Base-by-base conservation (phyloP, 2,113 vertebrate genomes). In the Ovibos moschatus region DNA sequence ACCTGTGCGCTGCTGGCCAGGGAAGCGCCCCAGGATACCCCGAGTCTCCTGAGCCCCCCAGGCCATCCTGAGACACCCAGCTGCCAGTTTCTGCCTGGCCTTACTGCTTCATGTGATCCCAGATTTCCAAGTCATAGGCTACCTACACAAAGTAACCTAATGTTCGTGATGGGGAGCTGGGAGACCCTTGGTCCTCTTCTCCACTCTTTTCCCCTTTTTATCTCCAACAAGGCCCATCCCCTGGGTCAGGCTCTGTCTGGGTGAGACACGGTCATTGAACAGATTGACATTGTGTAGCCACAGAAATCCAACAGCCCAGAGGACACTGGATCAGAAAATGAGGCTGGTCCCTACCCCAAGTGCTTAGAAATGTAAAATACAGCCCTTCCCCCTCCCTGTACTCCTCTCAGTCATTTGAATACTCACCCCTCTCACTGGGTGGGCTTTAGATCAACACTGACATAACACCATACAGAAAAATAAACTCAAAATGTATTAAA, bases 1-100 rank as follows among this genome's bases (percentile, higher is more conserved):
- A 36, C 47, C 23, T 60, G 1, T 4, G 1, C 0, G 17, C 21
- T 1, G 14, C 17, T 62, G 47, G 62, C 45, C 5, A 25, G 25
- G 6, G 1, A 12, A 33, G n/a, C n/a, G 5, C 12, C n/a, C 13
- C 21, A 6, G 78, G 51, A 47, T 45, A 21, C 36, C 10, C 43
- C 0, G 2, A 27, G 28, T 1, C 33, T 58, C 50, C 7, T 25
- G 7, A 62, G 74, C 2, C 62, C 51, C 57, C 36, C 12, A 14
- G 84, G 55, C 47, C 94, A 82, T 30, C 43, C 25, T 15, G 33
- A 25, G 27, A 62, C 45, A 90, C 17, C 7, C 45, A 43, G 60
- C 23, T 19, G 64, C 57, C 81, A 17, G 6, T 60, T 89, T 91
- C 51, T 40, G 51, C 43, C 79, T 40, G 27, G 7, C 45, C 27